Evolutionary conservation across 2,797 vertebrate genomes (phyloP).

Genomic region (Squalus acanthias): DNA sequence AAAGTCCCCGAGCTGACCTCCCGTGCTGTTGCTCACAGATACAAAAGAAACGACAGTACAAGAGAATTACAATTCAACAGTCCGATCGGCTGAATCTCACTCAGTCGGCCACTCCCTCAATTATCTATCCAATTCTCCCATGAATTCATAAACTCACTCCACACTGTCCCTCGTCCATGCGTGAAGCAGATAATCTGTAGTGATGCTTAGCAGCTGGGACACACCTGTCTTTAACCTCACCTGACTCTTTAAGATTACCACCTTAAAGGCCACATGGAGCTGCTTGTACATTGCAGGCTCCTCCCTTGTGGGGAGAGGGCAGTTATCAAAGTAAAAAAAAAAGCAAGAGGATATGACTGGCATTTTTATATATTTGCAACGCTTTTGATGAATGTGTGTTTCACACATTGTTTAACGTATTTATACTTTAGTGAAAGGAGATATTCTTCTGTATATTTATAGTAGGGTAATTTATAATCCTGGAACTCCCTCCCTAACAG

Average conservation of each 20-base stretch:
- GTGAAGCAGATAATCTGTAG: not conserved
- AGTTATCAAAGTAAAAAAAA: no score
- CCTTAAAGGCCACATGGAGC: no score
- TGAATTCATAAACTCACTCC: not conserved
- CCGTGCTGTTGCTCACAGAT: not conserved
- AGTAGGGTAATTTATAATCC: not conserved
- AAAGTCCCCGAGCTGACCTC: not conserved
- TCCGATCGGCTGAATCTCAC: not conserved
- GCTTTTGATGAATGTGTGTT: no score
- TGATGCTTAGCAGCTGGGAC: not conserved
- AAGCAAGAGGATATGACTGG: no score
- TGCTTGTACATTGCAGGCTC: no score
- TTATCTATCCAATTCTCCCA: not conserved
- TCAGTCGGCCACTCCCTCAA: not conserved
- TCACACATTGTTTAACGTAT: not conserved
- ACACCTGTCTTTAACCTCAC: no score
- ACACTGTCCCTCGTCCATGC: not conserved
- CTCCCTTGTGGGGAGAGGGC: no score
- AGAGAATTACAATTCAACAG: not conserved
- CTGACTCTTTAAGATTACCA: no score
- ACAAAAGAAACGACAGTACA: not conserved
- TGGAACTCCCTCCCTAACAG: not conserved
- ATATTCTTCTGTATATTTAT: not conserved
- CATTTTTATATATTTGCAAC: no score
- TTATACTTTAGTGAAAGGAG: not conserved